phyloP scores from a whole-genome alignment of 2,113 vertebrate species.

The Oxyruncus cristatus region DNA sequence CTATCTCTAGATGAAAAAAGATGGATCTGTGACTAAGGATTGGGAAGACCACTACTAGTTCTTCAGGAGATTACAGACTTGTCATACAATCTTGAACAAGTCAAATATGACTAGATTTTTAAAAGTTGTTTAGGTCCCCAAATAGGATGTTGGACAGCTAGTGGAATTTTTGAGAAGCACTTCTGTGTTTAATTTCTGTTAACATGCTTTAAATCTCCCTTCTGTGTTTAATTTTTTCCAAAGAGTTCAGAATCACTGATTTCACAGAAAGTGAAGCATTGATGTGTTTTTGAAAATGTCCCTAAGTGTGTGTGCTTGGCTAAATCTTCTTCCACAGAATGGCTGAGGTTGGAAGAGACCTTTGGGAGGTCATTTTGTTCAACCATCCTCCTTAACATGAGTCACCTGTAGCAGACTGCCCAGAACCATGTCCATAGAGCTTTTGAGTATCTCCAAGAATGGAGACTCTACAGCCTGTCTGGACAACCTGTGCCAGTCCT shows the following conservation, averaged over 20 bases:
- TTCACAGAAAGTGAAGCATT: neutral
- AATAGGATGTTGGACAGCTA: neutral
- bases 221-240: neutral
- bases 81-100: neutral
- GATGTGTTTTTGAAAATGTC: neutral
- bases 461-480: neutral
- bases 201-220: neutral
- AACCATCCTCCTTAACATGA: neutral
- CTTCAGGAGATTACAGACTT: neutral
- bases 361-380: neutral
- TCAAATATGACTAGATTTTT: neutral
- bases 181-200: neutral
- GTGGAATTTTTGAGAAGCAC: neutral
- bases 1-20: neutral
- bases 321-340: neutral
- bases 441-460: neutral
- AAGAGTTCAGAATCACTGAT: neutral
- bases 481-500: neutral
- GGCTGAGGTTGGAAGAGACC: neutral
- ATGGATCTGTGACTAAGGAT: neutral
- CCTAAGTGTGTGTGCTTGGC: neutral
- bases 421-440: neutral
- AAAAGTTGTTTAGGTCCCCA: neutral
- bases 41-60: neutral
- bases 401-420: neutral